Percentiles rank a stretch among this genome's conserved stretches.
Conservation (phyloP, 1,140 invertebrate genomes). For the Calephelis virginiensis region DNA sequence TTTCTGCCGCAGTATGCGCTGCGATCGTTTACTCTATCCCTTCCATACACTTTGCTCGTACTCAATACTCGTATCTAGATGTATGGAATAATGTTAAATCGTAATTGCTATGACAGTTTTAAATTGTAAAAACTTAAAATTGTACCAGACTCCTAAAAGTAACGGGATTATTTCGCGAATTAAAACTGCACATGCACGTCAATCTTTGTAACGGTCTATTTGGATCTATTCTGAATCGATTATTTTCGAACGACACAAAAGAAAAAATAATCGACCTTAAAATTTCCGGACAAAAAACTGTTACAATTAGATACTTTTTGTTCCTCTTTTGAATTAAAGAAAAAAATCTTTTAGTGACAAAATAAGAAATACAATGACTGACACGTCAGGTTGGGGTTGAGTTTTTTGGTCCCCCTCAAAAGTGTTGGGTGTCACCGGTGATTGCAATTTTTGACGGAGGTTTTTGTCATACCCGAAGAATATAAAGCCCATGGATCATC, state of each 20-base stretch:
- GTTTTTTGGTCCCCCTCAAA: slow-evolving; percentile 48
- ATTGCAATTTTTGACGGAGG: slow-evolving; percentile 71
- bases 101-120: too few relatives aligned
- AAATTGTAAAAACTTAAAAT: too few relatives aligned
- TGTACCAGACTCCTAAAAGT: not conserved
- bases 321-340: slow-evolving; percentile 62
- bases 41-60: too few relatives aligned
- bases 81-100: too few relatives aligned
- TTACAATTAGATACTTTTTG: slow-evolving; percentile 77
- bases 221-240: slow-evolving; percentile 43
- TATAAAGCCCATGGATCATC: slow-evolving; percentile 54
- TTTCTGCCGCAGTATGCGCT: too few relatives aligned
- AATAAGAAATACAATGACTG: slow-evolving; percentile 68
- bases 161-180: slow-evolving; percentile 14
- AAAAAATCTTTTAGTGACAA: slow-evolving; percentile 72
- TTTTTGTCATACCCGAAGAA: slow-evolving; percentile 56
- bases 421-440: slow-evolving; percentile 67
- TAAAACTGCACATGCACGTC: slow-evolving; percentile 33
- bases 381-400: slow-evolving; percentile 71
- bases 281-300: slow-evolving; percentile 70
- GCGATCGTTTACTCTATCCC: too few relatives aligned
- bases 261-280: slow-evolving; percentile 74
- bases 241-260: slow-evolving; percentile 44
- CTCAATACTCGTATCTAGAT: too few relatives aligned
- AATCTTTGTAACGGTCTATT: slow-evolving; percentile 50